Evolutionary conservation across 2,888 invertebrate species (phyloP), one percentile per base, ranked within the genome.

Genomic region (Argyresthia albistria): DNA sequence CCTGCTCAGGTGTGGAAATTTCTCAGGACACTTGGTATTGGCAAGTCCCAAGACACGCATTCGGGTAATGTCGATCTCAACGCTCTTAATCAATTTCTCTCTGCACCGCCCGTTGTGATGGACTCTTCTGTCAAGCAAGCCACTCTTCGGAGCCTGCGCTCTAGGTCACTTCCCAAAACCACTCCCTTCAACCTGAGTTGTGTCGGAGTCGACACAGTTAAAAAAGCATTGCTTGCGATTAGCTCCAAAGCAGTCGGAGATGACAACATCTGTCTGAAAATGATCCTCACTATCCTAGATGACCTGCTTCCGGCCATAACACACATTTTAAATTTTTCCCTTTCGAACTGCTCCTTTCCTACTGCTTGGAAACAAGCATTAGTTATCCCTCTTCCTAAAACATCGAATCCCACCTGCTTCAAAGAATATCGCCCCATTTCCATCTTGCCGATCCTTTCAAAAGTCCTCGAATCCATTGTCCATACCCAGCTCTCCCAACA

Each of bases 171-270:
- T 4, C 43, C 35, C 4, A 12, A 25, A 7, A 43, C 12, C 43
- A 11, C 15, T 8, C 43, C 51, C 6, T 51, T 51, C 15, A 12
- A 14, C 35, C 43, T 51, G 35, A 7, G 10, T 12, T 4, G 11
- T 7, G n/a, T 51, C n/a, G n/a, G 12, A 8, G 25, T 35, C n/a
- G n/a, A 4, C 48, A 56, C 55, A 52, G 54, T 59, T 51, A 56
- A 54, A 45, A 58, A 55, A 43, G 48, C 11, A 14, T 45, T 58
- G 0, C 12, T 55, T 16, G 50, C 55, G 1, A 54, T 57, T 10
- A n/a, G 51, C 8, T 55, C 57, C 0, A 57, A 57, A 46, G 56
- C 59, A 11, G 54, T 58, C 8, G 59, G 58, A n/a, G 37, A 12
- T 43, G 61, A 61, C 14, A 35, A 48, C 8, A 42, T 59, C 4